Evolutionary conservation across 1,140 invertebrate species (phyloP).

Genomic region (Aphelenchoides fujianensis): DNA sequence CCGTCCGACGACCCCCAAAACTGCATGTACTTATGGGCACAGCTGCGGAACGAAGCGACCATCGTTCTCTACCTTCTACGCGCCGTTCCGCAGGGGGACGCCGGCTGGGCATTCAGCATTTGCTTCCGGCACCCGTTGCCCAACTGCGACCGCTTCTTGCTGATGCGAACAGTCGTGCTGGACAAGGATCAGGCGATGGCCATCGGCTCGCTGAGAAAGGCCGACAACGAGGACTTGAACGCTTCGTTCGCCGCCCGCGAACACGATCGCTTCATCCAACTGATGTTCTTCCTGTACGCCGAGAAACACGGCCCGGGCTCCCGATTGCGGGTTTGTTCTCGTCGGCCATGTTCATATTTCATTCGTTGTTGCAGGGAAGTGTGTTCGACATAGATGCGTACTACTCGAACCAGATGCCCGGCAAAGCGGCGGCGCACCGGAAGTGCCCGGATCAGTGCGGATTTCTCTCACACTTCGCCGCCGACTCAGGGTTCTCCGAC

Average conservation of each 20-base stretch:
- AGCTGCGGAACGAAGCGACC: neutral
- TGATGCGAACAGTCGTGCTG: neutral
- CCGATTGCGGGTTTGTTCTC: neutral
- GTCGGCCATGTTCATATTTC: neutral
- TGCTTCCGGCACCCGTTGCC: neutral
- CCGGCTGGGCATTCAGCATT: neutral
- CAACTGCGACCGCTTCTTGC: neutral
- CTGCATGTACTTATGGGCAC: conserved; percentile 19
- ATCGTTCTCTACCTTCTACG: neutral
- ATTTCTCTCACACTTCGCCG: conserved; percentile 14
- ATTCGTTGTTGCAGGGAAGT: conserved; percentile 11
- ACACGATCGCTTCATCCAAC: neutral
- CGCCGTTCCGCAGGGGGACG: neutral
- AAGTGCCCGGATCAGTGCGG: conserved; percentile 8
- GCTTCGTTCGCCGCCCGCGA: neutral
- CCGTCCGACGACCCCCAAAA: conserved; percentile 7
- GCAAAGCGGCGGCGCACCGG: neutral
- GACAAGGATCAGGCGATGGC: neutral
- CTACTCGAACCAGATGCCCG: conserved; percentile 14
- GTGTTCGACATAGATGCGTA: conserved; percentile 16
- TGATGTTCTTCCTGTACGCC: conserved; percentile 18
- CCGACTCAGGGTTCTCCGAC: too few species aligned
- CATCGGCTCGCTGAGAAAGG: neutral
- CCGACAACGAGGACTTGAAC: neutral
- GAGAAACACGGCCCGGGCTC: neutral